phyloP scores from a whole-genome alignment of 2,113 vertebrate species.

The Cynocephalus volans region DNA sequence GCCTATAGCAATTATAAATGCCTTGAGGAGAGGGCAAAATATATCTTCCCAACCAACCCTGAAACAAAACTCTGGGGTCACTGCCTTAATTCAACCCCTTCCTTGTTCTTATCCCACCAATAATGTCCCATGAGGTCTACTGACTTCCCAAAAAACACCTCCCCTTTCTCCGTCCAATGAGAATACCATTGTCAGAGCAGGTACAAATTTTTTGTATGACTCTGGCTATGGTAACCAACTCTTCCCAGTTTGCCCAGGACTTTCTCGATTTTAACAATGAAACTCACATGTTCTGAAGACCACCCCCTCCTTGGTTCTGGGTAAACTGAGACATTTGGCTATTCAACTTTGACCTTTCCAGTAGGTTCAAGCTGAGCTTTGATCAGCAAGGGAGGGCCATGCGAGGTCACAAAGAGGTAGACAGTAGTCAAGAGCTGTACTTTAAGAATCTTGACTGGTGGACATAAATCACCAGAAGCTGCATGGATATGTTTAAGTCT shows the following conservation, averaged over 20 bases:
- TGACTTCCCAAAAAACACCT: background rate
- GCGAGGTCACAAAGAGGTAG: background rate
- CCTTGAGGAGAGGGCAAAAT: background rate
- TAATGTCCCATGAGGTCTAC: background rate
- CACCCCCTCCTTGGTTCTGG: background rate
- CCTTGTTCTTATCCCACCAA: background rate
- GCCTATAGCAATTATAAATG: too few species aligned
- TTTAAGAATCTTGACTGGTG: background rate
- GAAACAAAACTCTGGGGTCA: background rate
- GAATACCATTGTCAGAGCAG: background rate
- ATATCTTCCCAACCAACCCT: background rate
- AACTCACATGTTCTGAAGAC: background rate
- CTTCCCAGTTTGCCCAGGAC: background rate
- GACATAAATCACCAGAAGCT: background rate
- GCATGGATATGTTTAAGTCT: background rate
- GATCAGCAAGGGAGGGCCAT: background rate
- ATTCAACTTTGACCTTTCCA: background rate
- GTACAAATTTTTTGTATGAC: background rate
- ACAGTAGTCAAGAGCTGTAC: background rate
- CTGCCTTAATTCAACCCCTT: background rate
- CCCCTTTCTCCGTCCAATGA: background rate
- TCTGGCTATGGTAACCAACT: background rate
- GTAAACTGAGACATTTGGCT: background rate
- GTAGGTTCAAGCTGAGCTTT: background rate
- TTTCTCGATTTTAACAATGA: background rate